Evolutionary conservation across 1,140 invertebrate genomes (phyloP), one percentile per base, ranked within the genome.

Genomic region (Diabrotica virgifera): DNA sequence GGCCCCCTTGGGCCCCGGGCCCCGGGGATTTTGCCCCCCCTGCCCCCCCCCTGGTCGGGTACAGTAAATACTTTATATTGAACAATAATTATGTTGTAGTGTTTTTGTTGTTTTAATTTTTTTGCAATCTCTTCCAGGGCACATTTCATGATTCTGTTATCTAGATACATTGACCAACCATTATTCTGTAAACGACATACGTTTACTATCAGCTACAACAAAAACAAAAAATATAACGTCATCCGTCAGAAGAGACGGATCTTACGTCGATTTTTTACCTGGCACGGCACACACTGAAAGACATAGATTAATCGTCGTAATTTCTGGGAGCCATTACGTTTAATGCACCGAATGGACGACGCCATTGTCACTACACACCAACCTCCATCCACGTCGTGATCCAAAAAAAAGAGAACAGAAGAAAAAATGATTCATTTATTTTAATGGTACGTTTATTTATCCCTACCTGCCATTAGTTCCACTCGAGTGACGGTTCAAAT

Each of bases 401-500:
- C 8, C 40, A 46, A 46, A 46, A 46, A 46, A 46, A 46, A 46
- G 24, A 24, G 24, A 46, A 46, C 8, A 46, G 40, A 46, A 46
- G n/a, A n/a, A 46, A 46, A 46, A 46, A 46, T 46, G 40, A 46
- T 46, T 46, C 40, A 46, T 46, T 46, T 46, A 46, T 46, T 46
- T 46, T n/a, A 46, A 46, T 46, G 40, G 8, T 46, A 46, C 40
- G 40, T 46, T 46, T 46, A 46, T 46, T 8, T 46, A 46, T 46
- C 40, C 8, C 40, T n/a, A 46, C n/a, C n/a, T 46, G 8, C 40
- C 40, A 46, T 46, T 46, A 46, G 40, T 46, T 46, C 5, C n/a
- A 46, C 40, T 46, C n/a, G 40, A 46, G 40, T 46, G 40, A 46
- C 40, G 40, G 8, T 46, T 46, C 40, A 46, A 46, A 46, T 46